phyloP scores from a whole-genome alignment of 2,888 invertebrate species.

The Pristionchus exspectatus region DNA sequence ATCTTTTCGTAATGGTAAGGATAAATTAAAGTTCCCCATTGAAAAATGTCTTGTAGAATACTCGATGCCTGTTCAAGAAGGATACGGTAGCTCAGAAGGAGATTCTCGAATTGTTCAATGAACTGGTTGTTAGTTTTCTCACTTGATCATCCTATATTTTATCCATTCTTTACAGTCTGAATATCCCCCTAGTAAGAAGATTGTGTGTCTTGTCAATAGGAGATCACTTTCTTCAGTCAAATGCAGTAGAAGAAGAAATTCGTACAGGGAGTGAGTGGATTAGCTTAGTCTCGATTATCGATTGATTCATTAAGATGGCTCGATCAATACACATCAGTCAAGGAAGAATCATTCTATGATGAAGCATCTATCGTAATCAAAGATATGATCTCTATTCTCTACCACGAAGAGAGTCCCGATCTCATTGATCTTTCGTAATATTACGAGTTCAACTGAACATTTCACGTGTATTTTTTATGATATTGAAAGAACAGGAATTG shows the following conservation, averaged over 20 bases:
- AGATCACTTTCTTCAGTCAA: neutral
- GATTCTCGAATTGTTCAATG: neutral
- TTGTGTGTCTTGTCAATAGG: neutral
- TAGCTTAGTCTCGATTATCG: too few relatives aligned
- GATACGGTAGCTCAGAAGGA: neutral
- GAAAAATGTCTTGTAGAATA: neutral
- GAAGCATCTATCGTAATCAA: neutral
- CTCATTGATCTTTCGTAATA: neutral
- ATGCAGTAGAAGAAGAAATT: neutral
- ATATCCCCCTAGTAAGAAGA: neutral
- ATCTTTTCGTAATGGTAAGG: neutral
- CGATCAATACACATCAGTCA: neutral
- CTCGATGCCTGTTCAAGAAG: neutral
- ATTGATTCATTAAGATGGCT: neutral
- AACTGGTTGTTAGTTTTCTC: neutral
- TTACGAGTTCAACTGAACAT: neutral
- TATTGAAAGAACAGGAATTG: too few relatives aligned
- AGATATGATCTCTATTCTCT: conserved; percentile 30
- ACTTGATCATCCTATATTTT: neutral
- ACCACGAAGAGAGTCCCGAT: neutral
- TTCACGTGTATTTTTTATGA: neutral
- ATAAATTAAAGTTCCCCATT: neutral
- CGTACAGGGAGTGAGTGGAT: neutral
- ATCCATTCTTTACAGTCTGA: neutral
- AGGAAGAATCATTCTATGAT: neutral